Base-by-base conservation (phyloP, 2,113 vertebrate genomes). In the Muntiacus muntjak region DNA sequence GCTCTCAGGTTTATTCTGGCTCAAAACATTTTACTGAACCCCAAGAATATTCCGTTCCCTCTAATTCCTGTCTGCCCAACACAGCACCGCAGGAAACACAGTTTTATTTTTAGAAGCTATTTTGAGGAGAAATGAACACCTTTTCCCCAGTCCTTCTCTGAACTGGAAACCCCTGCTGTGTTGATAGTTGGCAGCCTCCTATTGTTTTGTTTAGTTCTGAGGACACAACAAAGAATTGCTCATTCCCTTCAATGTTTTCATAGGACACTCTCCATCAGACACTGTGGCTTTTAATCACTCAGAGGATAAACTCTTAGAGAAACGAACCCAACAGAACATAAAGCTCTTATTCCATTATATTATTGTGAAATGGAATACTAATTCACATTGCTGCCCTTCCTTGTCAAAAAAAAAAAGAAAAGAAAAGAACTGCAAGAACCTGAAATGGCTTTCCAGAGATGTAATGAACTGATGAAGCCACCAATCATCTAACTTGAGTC, bases 91-190 rank as follows among this genome's bases (percentile, higher is more conserved):
- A 71, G 43, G 54, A 86, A 78, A 91, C 6, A 3, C 6, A 4
- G 28, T 55, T 71, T 92, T 95, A 93, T 89, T 96, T 97, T 95
- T 67, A 94, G 97, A 95, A 82, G 55, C 13, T 50, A 12, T 95
- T 97, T 95, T 60, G 60, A 94, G 88, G 45, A 81, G 79, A 97
- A 94, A 89, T n/a, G 89, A 95, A 81, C 55, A 52, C 82, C 89
- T 93, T 83, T 57, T 47, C 54, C n/a, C 5, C 0, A 4, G 26
- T 79, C 92, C 45, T 30, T 40, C 71, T 87, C 84, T 30, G 7
- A 10, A 19, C 58, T 17, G 12, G 90, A 60, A 92, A 28, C 64
- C 52, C 86, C 82, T 74, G 71, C 91, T 87, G 83, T 4, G 87
- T 16, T 86, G 78, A 78, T 26, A 33, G 30, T 0, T 55, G 57